A percentile compares a stretch with the other conserved stretches of the same genome.
Evolutionary conservation across 2,888 invertebrate genomes (phyloP).

Genomic region (Drosophila kanekoi): DNA sequence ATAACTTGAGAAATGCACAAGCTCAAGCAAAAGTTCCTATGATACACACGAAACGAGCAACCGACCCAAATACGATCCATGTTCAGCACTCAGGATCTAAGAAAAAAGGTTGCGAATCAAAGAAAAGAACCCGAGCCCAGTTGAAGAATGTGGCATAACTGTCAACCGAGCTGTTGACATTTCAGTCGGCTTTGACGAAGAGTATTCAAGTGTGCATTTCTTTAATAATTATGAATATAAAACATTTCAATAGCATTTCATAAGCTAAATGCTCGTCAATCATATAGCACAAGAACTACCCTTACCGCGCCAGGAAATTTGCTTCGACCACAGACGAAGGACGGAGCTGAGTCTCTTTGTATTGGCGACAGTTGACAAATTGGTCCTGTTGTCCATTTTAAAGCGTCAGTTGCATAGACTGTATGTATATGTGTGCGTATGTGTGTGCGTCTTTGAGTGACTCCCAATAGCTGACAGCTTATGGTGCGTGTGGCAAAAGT

Average conservation of each 20-base stretch:
- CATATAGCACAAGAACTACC: constrained; percentile 56
- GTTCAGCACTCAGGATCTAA: constrained; percentile 14
- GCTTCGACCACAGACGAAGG: constrained; percentile 41
- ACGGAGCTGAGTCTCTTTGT: constrained; percentile 42
- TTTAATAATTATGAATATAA: constrained; percentile 78
- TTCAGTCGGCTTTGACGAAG: constrained; percentile 51
- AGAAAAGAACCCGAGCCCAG: constrained; percentile 6
- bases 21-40: constrained; percentile 53
- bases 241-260: constrained; percentile 53
- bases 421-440: neutral
- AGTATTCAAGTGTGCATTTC: constrained; percentile 73
- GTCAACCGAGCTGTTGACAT: constrained; percentile 73
- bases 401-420: constrained; percentile 22
- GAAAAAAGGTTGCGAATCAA: constrained; percentile 14
- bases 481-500: constrained; percentile 22
- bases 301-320: constrained; percentile 36
- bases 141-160: constrained; percentile 37
- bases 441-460: constrained; percentile 5
- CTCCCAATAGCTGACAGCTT: constrained; percentile 21
- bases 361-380: constrained; percentile 74
- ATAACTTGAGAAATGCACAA: constrained; percentile 42
- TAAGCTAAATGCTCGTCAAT: constrained; percentile 67
- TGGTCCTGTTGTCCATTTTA: constrained; percentile 67
- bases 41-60: constrained; percentile 39
- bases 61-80: constrained; percentile 8